Evolutionary conservation across 1,140 invertebrate species (phyloP), one percentile per base, ranked within the genome.

Genomic region (Hesperophylax magnus): DNA sequence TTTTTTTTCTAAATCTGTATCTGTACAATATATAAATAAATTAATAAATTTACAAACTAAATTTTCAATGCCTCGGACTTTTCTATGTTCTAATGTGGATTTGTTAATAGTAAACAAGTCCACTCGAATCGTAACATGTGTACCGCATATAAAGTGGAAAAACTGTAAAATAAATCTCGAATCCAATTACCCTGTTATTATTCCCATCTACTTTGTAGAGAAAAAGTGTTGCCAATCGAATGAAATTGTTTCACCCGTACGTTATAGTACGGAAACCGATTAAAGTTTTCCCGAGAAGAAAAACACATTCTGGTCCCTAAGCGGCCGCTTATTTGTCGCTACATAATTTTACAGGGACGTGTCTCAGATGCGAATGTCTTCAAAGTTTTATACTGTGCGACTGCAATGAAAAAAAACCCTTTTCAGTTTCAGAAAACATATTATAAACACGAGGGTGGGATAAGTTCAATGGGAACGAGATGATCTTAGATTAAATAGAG

Each of bases 311-410:
- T 5, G 39, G 47, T 63, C 60, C 76, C 76, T 15, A 24, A 47
- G 58, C 60, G 18, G 34, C 60, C 47, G 39, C 58, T 78, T 78
- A 65, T 53, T 78, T 67, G 60, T 78, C 76, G 76, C 76, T 78
- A 78, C 75, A 77, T 77, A 77, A 77, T 65, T 78, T 31, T 67
- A 18, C 22, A 39, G 15, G 67, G 71, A 56, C 71, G 71, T 58
- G 71, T 9, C 53, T 75, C 71, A 75, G 52, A 31, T 75, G 71
- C 56, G 53, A 75, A 27, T 24, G 69, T 72, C 18, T 22, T 14
- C 58, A 18, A 18, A 20, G 6, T 20, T 61, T 61, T 61, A 61
- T 24, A 47, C 14, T 47, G 11, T 47, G 14, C 39, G 11, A 47
- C 34, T 47, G 39, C 39, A 47, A 47, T 47, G 39, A 14, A 8